Evolutionary conservation across 2,797 vertebrate genomes (phyloP), one percentile per base, ranked within the genome.

Genomic region (Propithecus deckenii): DNA sequence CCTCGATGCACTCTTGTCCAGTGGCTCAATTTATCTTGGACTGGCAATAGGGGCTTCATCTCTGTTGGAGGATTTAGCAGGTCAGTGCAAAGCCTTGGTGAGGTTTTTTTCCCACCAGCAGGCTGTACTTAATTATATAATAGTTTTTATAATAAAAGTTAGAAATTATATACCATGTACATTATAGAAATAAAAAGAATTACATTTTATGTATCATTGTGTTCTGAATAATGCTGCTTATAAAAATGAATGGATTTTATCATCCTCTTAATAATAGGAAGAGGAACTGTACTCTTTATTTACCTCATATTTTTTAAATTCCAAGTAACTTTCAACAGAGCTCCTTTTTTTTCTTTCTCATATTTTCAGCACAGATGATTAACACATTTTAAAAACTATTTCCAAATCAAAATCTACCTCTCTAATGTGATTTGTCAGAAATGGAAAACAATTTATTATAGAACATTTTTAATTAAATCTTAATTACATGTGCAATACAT

Each of bases 11-110:
- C 99, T 89, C 99, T 99, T 43, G 98, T 99, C 98, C 99, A 99
- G 98, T 99, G 99, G 99, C 99, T 99, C 98, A 99, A 99, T 99
- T 99, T 99, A 97, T 99, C 99, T 98, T 99, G 99, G 99, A 99
- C 99, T 48, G 99, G 99, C 97, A 99, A 99, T 98, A 99, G 99
- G 25, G 99, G 99, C 96, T 99, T 99, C 92, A 99, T 99, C 98
- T 99, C 99, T 96, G 98, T 99, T 97, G 98, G 98, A 71, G 99
- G 99, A 97, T 99, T 99, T 99, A 99, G 99, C 99, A 99, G 99
- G 99, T 99, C 98, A 99, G 99, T 98, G 89, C 74, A 97, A 90
- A 95, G 87, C 85, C 0, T 59, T 74, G 23, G 18, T 81, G 84
- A 92, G 72, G 18, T 65, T 35, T 74, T 74, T 78, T 92, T 50